Percentiles rank a stretch among this genome's conserved stretches.
phyloP scores from a whole-genome alignment of 2,113 vertebrate genomes.

The Smithornis capensis region DNA sequence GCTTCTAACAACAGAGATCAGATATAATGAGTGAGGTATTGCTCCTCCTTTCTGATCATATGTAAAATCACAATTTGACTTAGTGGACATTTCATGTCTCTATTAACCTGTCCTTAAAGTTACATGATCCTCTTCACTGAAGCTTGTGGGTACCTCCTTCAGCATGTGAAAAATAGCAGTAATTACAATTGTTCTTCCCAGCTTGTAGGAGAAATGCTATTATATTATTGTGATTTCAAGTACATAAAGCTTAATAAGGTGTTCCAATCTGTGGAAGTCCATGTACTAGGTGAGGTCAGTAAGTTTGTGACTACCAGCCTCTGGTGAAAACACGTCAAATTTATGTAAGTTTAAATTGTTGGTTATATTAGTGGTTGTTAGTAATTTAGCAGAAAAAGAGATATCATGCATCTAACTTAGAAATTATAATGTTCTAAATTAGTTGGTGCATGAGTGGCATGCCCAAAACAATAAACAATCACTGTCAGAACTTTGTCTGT shows the following conservation, averaged over 20 bases:
- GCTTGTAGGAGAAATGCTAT: not conserved
- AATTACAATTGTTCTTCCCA: not conserved
- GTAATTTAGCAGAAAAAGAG: not conserved
- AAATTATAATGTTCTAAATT: not conserved
- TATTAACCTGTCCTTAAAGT: not conserved
- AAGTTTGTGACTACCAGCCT: not conserved
- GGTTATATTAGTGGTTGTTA: not conserved
- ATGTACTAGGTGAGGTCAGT: not conserved
- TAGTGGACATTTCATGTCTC: not conserved
- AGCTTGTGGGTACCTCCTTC: not conserved
- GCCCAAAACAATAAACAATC: not conserved
- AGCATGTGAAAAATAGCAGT: not conserved
- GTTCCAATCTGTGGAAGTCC: not conserved
- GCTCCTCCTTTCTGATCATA: not conserved
- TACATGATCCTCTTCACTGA: not conserved
- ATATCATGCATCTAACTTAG: not conserved
- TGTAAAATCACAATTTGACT: not conserved
- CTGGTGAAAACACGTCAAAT: not conserved
- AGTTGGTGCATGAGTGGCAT: not conserved
- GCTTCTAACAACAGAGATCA: not conserved
- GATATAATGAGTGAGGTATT: not conserved
- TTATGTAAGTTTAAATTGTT: not conserved
- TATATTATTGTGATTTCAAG: not conserved
- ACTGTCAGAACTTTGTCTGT: not conserved
- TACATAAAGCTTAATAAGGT: not conserved